phyloP scores from a whole-genome alignment of 2,797 vertebrate genomes.

The Sebastes vulpes region DNA sequence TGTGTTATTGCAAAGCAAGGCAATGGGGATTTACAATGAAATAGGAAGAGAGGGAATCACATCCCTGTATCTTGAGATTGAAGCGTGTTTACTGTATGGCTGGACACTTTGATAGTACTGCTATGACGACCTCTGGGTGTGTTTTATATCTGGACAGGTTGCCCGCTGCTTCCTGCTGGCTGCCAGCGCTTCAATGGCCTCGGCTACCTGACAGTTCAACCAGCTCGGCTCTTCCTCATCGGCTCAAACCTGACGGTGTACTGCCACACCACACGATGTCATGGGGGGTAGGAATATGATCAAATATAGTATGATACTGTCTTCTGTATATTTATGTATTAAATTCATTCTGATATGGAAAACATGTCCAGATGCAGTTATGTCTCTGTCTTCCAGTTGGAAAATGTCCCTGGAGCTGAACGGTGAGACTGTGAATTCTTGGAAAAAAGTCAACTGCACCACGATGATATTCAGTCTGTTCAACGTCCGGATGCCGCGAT shows the following conservation, averaged over 20 bases:
- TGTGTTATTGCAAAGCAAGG: background rate
- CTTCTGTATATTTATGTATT: background rate
- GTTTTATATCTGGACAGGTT: slow-evolving; percentile 20
- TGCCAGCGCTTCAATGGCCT: background rate
- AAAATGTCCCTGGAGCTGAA: slow-evolving; percentile 74
- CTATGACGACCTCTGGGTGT: background rate
- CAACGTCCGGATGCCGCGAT: slow-evolving; percentile 52
- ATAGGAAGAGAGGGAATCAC: background rate
- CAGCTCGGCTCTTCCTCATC: slow-evolving; percentile 57
- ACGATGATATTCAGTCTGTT: slow-evolving; percentile 72
- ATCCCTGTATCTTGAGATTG: background rate
- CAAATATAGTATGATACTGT: background rate
- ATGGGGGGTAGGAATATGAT: background rate
- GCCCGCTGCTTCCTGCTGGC: slow-evolving; percentile 4
- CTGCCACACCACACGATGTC: slow-evolving; percentile 54
- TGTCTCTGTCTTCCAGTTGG: slow-evolving; percentile 32
- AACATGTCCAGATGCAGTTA: background rate
- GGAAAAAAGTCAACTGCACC: slow-evolving; percentile 72
- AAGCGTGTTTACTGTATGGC: background rate
- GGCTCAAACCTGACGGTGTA: slow-evolving; percentile 80
- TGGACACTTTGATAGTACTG: background rate
- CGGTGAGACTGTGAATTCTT: background rate
- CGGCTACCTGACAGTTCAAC: slow-evolving; percentile 72
- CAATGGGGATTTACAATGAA: background rate
- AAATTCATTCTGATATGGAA: background rate